These are phyloP conservation scores for Rhynchotus rufescens DNA, from an alignment of 2,797 vertebrate species.

Conservation along the genomic window DNA sequence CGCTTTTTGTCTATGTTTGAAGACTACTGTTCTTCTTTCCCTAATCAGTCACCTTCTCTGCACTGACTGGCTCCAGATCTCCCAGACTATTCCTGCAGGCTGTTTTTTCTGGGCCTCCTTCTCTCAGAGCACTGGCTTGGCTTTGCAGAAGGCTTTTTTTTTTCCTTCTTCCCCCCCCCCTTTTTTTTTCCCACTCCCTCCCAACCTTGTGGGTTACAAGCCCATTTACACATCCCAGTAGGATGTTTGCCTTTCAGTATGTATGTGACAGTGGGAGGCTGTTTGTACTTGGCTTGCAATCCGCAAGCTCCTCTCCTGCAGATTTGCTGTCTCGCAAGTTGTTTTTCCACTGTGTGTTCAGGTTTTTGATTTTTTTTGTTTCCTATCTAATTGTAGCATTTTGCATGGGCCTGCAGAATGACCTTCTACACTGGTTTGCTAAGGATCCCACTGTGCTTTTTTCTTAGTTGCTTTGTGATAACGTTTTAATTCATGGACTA, in stretches of 20 bases:
- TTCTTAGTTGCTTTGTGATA: not conserved
- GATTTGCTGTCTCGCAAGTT: slow-evolving; percentile 20
- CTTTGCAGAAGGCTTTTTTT: not conserved
- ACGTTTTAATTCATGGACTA: not conserved
- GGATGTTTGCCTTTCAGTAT: not conserved
- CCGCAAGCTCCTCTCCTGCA: not conserved
- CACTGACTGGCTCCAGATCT: not conserved
- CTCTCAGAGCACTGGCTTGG: not conserved
- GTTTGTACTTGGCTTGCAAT: not conserved
- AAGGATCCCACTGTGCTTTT: not conserved
- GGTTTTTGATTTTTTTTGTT: not conserved
- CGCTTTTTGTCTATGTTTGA: not conserved
- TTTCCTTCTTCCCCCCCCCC: no score
- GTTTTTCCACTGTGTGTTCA: not conserved
- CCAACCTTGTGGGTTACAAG: not conserved
- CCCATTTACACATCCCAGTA: not conserved
- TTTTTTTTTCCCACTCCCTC: not conserved
- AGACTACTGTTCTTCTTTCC: not conserved
- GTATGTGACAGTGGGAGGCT: accelerated
- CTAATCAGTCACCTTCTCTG: not conserved
- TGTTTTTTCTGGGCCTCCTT: not conserved
- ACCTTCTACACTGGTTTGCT: not conserved
- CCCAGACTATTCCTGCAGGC: not conserved
- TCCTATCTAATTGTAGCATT: not conserved
- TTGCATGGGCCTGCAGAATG: not conserved